Percentiles rank a stretch among this genome's conserved stretches.
These are phyloP conservation scores for Hipposideros larvatus DNA, from an alignment of 2,797 vertebrate species.

Conservation along the genomic window DNA sequence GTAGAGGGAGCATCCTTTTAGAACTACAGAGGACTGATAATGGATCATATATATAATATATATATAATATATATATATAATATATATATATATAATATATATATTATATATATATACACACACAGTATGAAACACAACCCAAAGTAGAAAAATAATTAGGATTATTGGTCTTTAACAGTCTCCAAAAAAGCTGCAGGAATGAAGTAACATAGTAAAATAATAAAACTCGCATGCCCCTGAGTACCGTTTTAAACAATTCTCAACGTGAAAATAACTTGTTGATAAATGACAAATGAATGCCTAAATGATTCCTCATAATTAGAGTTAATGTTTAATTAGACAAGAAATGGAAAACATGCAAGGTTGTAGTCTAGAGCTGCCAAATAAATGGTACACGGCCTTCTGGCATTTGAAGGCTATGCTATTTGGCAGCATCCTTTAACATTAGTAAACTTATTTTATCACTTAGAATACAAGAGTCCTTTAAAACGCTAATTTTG, in stretches of 20 bases:
- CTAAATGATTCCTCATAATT: conserved; percentile 71
- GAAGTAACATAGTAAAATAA: conserved; percentile 1
- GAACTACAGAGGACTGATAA: not conserved
- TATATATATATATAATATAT: too few species aligned
- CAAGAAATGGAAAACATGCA: conserved; percentile 38
- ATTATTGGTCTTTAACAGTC: not conserved
- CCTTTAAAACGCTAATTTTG: conserved; percentile 50
- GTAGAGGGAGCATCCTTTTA: not conserved
- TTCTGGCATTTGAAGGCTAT: conserved; percentile 71
- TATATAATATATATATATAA: too few species aligned
- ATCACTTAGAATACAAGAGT: not conserved
- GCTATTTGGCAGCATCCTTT: conserved; percentile 20
- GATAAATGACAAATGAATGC: conserved; percentile 13
- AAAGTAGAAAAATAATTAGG: not conserved
- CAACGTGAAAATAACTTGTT: conserved; percentile 45
- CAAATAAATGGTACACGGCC: conserved; percentile 31
- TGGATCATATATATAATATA: not conserved
- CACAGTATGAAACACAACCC: not conserved
- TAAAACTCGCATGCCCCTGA: not conserved
- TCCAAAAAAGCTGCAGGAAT: conserved; percentile 14
- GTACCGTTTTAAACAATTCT: conserved; percentile 46
- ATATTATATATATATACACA: too few species aligned
- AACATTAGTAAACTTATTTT: conserved; percentile 23
- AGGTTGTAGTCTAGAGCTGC: conserved; percentile 31
- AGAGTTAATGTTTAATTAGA: conserved; percentile 68